A percentile compares a stretch with the other conserved stretches of the same genome.
These are phyloP conservation scores for Tetramorium bicarinatum DNA, from an alignment of 2,888 invertebrate genomes.

Conservation along the genomic window DNA sequence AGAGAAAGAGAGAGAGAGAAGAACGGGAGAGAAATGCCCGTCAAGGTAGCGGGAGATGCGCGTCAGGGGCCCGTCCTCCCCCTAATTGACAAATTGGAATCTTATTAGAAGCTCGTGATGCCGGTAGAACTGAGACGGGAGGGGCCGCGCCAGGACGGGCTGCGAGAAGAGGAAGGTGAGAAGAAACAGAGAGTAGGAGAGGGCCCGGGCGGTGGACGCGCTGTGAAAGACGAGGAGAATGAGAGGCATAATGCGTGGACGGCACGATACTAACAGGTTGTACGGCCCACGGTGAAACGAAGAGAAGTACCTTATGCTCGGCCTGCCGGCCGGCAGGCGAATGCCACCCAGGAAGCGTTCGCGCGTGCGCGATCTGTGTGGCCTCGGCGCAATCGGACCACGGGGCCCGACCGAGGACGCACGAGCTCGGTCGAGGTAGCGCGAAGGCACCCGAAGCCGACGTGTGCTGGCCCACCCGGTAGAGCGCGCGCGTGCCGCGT, in stretches of 20 bases:
- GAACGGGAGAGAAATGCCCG: conserved; percentile 59
- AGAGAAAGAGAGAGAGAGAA: too few species aligned
- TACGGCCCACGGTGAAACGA: conserved; percentile 77
- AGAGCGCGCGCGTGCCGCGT: conserved; percentile 92
- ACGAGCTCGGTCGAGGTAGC: conserved; percentile 78
- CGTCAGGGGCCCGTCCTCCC: conserved; percentile 85
- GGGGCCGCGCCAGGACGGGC: conserved; percentile 25
- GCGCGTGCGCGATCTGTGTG: conserved; percentile 86
- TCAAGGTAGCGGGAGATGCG: conserved; percentile 72
- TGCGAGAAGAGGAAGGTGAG: conserved; percentile 54
- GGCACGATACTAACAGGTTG: conserved; percentile 85
- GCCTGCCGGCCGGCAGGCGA: conserved; percentile 83
- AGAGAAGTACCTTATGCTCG: conserved; percentile 76
- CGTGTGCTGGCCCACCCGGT: conserved; percentile 86
- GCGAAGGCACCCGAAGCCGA: conserved; percentile 82
- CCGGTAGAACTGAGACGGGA: conserved; percentile 46
- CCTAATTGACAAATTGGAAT: conserved; percentile 92
- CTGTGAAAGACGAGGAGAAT: conserved; percentile 79
- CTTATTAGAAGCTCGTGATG: conserved; percentile 87
- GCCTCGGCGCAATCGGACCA: conserved; percentile 79
- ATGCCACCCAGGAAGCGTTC: conserved; percentile 86
- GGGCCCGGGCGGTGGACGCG: conserved; percentile 64
- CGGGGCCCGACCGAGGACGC: conserved; percentile 79
- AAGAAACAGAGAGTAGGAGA: conserved; percentile 55
- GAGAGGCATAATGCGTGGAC: conserved; percentile 83